A percentile compares a stretch with the other conserved stretches of the same genome.
These are phyloP conservation scores for Pachliopta kotzebuea DNA, from an alignment of 2,888 invertebrate genomes.

Conservation along the genomic window DNA sequence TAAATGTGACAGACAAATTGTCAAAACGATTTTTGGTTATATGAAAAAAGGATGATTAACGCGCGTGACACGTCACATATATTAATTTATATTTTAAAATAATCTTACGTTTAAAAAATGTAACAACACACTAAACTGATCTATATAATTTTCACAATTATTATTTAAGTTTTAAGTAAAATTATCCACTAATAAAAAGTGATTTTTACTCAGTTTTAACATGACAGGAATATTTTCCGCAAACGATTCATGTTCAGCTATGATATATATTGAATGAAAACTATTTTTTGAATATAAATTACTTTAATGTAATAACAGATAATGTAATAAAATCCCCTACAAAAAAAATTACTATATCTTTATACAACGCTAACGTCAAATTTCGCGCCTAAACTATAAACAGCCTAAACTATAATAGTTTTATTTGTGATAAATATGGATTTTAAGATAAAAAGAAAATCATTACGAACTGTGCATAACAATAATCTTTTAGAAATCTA, in stretches of 20 bases:
- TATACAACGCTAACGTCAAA: background rate
- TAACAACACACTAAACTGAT: background rate
- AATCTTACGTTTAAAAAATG: background rate
- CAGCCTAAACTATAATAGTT: background rate
- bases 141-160: background rate
- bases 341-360: too few relatives aligned
- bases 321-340: too few relatives aligned
- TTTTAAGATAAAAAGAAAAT: constrained; percentile 69
- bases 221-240: too few relatives aligned
- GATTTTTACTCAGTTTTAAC: too few relatives aligned
- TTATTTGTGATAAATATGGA: constrained; percentile 51
- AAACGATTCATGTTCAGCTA: too few relatives aligned
- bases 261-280: too few relatives aligned
- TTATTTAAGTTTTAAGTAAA: too few relatives aligned
- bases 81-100: background rate
- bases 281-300: too few relatives aligned
- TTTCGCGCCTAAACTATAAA: constrained; percentile 21
- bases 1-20: constrained; percentile 20
- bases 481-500: constrained; percentile 80
- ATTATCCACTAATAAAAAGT: too few relatives aligned
- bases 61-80: constrained; percentile 17
- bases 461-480: constrained; percentile 51
- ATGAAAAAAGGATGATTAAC: constrained; percentile 3
- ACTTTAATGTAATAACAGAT: too few relatives aligned
- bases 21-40: constrained; percentile 13